Percentiles rank a stretch among this genome's conserved stretches.
Conservation (phyloP, 2,797 vertebrate genomes). For the Cynodonichthys magdalenae region DNA sequence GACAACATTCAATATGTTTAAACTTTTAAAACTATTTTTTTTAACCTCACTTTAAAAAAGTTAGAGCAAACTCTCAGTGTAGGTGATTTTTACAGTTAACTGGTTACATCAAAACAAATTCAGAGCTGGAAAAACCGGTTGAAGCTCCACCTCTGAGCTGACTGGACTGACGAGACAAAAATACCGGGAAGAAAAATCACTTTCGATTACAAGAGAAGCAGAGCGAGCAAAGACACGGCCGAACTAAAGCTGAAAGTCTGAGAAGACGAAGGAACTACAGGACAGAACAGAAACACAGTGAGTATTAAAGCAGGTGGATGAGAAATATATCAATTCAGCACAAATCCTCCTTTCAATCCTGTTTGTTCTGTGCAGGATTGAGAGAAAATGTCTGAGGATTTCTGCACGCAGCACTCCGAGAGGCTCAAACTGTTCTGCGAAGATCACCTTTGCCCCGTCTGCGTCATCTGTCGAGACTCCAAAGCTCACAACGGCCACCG, state of each 20-base stretch:
- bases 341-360: background rate
- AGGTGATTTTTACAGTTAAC: too few species aligned
- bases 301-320: too few species aligned
- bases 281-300: too few species aligned
- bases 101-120: too few species aligned
- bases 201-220: background rate
- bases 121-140: background rate
- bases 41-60: too few species aligned
- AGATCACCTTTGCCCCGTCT: constrained; percentile 39
- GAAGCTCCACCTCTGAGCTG: background rate
- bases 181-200: background rate
- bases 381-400: background rate
- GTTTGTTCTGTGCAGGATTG: background rate
- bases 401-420: constrained; percentile 21
- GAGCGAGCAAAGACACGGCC: background rate
- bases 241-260: too few species aligned
- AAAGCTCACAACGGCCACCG: constrained; percentile 31
- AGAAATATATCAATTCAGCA: too few species aligned
- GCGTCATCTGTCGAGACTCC: constrained; percentile 45
- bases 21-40: too few species aligned
- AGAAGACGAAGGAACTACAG: too few species aligned
- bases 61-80: too few species aligned
- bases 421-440: constrained; percentile 30
- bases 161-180: background rate
- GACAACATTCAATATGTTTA: too few species aligned